Percentiles rank a stretch among this genome's conserved stretches.
These are phyloP conservation scores for Opisthocomus hoazin DNA, from an alignment of 2,113 vertebrate genomes.

Conservation along the genomic window DNA sequence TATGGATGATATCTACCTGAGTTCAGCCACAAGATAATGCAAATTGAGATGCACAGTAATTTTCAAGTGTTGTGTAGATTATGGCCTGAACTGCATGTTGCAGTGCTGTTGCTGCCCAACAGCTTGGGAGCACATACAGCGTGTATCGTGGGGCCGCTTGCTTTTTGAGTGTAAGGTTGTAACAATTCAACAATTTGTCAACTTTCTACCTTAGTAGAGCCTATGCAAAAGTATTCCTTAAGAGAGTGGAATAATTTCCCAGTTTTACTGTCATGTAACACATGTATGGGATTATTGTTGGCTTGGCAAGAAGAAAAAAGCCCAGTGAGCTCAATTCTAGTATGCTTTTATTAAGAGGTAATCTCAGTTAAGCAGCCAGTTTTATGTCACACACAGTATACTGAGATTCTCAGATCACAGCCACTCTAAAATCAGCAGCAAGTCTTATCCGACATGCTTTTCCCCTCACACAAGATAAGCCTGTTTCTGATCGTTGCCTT, in stretches of 20 bases:
- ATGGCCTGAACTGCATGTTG: not conserved
- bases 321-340: not conserved
- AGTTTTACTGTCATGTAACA: not conserved
- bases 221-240: not conserved
- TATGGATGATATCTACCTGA: not conserved
- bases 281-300: not conserved
- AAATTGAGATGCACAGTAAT: not conserved
- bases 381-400: not conserved
- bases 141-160: not conserved
- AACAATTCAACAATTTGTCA: not conserved
- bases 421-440: not conserved
- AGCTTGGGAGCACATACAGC: not conserved
- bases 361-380: not conserved
- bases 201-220: not conserved
- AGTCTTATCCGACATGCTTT: not conserved
- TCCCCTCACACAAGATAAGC: not conserved
- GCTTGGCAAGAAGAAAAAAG: not conserved
- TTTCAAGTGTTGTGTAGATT: not conserved
- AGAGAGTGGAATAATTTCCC: not conserved
- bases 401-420: not conserved
- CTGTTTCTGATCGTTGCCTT: not conserved
- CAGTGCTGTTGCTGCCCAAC: not conserved
- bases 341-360: not conserved
- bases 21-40: not conserved
- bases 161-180: not conserved